Base-by-base conservation (phyloP, 1,140 invertebrate genomes). In the Tetramorium parvispinum region DNA sequence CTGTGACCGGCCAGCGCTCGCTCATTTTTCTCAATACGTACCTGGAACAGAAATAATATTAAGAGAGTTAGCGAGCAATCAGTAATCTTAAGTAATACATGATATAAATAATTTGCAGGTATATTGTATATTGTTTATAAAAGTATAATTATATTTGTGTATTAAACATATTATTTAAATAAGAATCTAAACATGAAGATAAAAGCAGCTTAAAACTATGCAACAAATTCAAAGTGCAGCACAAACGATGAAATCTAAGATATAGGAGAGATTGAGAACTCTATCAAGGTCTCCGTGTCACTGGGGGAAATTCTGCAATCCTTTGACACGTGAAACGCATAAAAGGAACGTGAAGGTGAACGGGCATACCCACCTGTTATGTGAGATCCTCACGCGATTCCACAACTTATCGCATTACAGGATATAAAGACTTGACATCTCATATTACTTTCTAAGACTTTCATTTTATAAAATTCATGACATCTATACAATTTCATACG, bases 31-130 rank as follows among this genome's bases (percentile, higher is more conserved):
- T 37, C 1, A 18, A 11, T 89, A 89, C 88, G 10, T 89, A 89
- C 87, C 88, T 89, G 77, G 4, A 89, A 89, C 71, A 87, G 49
- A 89, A 46, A 21, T 53, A 63, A 55, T 18, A 57, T 32, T 32
- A 3, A 0, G 0, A 18, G 43, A 55, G 40, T 70, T 37, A 86
- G n/a, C 55, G 10, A 24, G 13, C 4, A 40, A 8, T 82, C 16
- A 21, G 10, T 24, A 24, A 40, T 79, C 1, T 57, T 32, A 57
- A 73, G 11, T n/a, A 40, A 18, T 10, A 24, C 37, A 24, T 5
- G 16, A 61, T 27, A 53, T 13, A 37, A 37, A 51, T 53, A 51
- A 53, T 53, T 27, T 11, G 11, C 7, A 24, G 7, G n/a, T 43
- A 8, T 21, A 24, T 51, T 49, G 1, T 32, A 53, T 57, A 27